Percentiles rank a stretch among this genome's conserved stretches.
These are phyloP conservation scores for Rhipidura dahli DNA, from an alignment of 2,113 vertebrate genomes.

Conservation along the genomic window DNA sequence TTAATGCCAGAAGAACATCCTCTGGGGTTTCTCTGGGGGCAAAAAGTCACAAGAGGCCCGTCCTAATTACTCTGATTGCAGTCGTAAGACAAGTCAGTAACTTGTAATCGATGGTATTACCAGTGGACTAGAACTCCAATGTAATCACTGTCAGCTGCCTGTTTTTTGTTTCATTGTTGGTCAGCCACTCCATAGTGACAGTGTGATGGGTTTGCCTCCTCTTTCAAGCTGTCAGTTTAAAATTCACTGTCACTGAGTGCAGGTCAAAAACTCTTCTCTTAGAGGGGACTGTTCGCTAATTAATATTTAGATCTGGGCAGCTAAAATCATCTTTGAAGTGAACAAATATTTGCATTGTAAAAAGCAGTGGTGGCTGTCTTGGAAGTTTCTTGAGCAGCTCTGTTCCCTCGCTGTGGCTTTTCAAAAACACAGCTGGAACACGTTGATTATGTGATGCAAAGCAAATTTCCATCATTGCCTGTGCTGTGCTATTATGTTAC, in stretches of 20 bases:
- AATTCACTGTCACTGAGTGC: neutral
- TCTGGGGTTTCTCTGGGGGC: neutral
- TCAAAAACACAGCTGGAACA: neutral
- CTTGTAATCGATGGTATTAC: neutral
- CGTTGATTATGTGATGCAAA: neutral
- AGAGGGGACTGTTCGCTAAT: neutral
- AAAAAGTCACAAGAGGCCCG: neutral
- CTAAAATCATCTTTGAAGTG: neutral
- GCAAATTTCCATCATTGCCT: neutral
- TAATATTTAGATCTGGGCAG: neutral
- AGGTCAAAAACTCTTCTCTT: neutral
- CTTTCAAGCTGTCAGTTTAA: neutral
- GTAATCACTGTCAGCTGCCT: neutral
- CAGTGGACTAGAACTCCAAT: neutral
- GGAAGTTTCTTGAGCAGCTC: neutral
- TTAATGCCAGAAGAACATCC: neutral
- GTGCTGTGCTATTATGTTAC: neutral
- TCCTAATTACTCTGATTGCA: neutral
- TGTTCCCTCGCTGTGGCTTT: neutral
- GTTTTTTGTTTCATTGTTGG: neutral
- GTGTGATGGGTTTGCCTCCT: neutral
- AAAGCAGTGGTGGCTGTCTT: neutral
- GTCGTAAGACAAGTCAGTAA: neutral
- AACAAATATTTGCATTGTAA: neutral
- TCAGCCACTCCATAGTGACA: accelerated